Evolutionary conservation across 2,888 invertebrate genomes (phyloP), one percentile per base, ranked within the genome.

Genomic region (Holacanthella duospinosa): DNA sequence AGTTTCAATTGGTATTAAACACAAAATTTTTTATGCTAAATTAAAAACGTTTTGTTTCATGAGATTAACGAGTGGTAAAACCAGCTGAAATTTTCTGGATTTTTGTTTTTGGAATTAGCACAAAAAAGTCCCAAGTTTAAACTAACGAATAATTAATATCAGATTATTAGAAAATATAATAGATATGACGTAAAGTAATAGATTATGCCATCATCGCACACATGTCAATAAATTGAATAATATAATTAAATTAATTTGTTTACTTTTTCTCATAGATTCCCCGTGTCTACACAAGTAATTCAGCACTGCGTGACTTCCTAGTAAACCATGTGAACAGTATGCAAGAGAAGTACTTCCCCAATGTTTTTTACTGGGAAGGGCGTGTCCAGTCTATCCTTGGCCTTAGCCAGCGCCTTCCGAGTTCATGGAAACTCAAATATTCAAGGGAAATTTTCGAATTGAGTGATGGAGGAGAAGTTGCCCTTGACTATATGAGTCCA

Each of bases 291-390:
- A 86, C 86, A 72, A 80, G 83, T 53, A 81, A 83, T 73, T 85
- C 85, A 27, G 82, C 83, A 62, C 85, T 88, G 71, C 82, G 83
- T 61, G 78, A 79, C 29, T 84, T 86, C 74, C 78, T 88, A 58
- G 80, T 83, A 68, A 79, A 80, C 29, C 81, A 83, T 73, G 82
- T 88, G 71, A 85, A 86, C 26, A 78, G 85, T 61, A 77, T 88
- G 64, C 82, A 82, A 71, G 83, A 84, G 76, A 84, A 83, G 75
- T 89, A 85, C 77, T 88, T 88, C 87, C 88, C 89, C 24, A 87
- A 88, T 59, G 89, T 89, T 89, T 88, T 88, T 74, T 84, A 66
- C 1, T 69, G 68, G 67, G 69, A 73, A 60, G 72, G 70, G 28
- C 64, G 69, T 12, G 43, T 71, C 16, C 70, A 74, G 48, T 67